These are phyloP conservation scores for Valencia hispanica DNA, from an alignment of 2,797 vertebrate species.

Conservation along the genomic window DNA sequence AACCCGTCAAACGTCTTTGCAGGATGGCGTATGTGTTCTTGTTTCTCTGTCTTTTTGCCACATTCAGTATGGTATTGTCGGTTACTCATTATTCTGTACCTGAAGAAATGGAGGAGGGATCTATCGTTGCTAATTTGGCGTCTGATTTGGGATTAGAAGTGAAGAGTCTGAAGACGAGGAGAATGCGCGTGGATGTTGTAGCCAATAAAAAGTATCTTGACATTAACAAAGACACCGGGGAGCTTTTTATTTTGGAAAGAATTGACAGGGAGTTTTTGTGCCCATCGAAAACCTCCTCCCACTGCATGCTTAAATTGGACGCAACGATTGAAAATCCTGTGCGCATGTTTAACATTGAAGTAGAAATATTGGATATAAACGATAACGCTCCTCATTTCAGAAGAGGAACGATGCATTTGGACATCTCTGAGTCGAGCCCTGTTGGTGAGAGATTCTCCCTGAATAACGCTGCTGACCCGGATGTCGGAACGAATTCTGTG, in stretches of 20 bases:
- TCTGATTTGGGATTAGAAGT: constrained; percentile 73
- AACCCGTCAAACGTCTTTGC: too few relatives aligned
- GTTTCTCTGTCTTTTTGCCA: constrained; percentile 31
- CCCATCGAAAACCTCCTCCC: too few relatives aligned
- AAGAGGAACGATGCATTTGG: constrained; percentile 62
- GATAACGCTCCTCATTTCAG: constrained; percentile 63
- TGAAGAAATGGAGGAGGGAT: constrained; percentile 80
- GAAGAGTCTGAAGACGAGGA: constrained; percentile 55
- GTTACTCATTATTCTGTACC: constrained; percentile 77
- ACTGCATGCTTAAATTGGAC: constrained; percentile 49
- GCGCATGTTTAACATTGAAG: constrained; percentile 70
- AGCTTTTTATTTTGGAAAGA: constrained; percentile 47
- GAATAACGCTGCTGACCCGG: constrained; percentile 66
- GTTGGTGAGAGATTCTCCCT: constrained; percentile 69
- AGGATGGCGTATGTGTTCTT: constrained; percentile 23
- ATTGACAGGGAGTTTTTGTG: neutral
- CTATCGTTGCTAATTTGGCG: constrained; percentile 77
- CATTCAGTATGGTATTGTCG: constrained; percentile 22
- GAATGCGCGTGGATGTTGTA: constrained; percentile 40
- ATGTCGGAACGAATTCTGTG: constrained; percentile 65
- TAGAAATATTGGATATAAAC: constrained; percentile 71
- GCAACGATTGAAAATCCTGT: constrained; percentile 69
- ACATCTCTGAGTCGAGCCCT: constrained; percentile 14
- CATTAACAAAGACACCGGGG: constrained; percentile 68
- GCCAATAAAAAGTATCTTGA: constrained; percentile 33